Conservation (phyloP, 2,888 invertebrate genomes). For the Elmis aenea region DNA sequence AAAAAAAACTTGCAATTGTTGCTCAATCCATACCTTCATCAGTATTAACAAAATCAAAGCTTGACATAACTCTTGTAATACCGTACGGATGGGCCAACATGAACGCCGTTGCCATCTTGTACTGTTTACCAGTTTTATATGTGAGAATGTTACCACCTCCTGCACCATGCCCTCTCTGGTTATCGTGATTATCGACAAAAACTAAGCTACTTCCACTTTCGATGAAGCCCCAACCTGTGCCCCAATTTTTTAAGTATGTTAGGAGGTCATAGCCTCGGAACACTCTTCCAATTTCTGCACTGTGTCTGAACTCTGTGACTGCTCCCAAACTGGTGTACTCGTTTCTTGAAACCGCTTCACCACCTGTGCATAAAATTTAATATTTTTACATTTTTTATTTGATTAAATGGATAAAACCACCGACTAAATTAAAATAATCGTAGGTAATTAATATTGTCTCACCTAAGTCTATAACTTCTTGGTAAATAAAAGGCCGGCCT, state of each 20-base stretch:
- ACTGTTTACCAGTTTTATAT: constrained; percentile 60
- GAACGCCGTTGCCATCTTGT: constrained; percentile 77
- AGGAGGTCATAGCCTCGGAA: constrained; percentile 59
- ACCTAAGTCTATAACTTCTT: constrained; percentile 70
- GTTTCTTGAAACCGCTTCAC: constrained; percentile 43
- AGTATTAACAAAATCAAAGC: constrained; percentile 62
- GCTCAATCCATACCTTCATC: constrained; percentile 42
- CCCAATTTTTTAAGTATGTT: constrained; percentile 61
- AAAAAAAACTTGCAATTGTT: no score
- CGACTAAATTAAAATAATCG: neutral
- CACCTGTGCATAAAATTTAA: constrained; percentile 48
- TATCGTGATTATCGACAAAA: constrained; percentile 69
- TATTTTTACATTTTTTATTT: constrained; percentile 16
- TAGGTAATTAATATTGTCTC: constrained; percentile 20
- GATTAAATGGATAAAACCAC: neutral
- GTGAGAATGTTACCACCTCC: constrained; percentile 59
- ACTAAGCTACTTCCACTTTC: constrained; percentile 39
- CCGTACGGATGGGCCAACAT: constrained; percentile 84
- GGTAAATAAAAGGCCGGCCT: constrained; percentile 64
- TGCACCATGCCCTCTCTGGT: constrained; percentile 62
- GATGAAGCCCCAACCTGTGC: constrained; percentile 62
- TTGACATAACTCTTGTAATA: constrained; percentile 78
- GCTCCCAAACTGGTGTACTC: constrained; percentile 49
- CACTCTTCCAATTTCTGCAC: constrained; percentile 52
- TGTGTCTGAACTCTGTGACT: constrained; percentile 72